A percentile compares a stretch with the other conserved stretches of the same genome.
phyloP scores from a whole-genome alignment of 2,888 invertebrate genomes.

The Pammene aurita region DNA sequence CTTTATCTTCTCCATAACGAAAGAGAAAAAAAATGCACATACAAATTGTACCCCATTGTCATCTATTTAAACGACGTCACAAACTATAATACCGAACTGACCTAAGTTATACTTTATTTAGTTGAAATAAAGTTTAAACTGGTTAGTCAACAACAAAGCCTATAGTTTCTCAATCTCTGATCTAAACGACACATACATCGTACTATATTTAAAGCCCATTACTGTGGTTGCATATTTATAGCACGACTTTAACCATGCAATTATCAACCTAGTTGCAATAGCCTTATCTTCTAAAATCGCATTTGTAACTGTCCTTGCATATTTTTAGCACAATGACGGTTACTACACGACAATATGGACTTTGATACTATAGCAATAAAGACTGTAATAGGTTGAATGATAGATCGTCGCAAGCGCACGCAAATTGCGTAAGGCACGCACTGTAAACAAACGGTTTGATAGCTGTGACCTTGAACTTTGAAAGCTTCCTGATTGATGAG shows the following conservation, averaged over 20 bases:
- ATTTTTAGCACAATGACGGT: conserved; percentile 19
- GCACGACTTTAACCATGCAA: conserved; percentile 10
- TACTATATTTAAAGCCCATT: conserved; percentile 33
- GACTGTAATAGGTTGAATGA: not conserved
- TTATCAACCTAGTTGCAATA: not conserved
- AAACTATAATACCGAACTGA: too few relatives aligned
- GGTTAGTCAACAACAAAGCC: not conserved
- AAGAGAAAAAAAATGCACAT: too few relatives aligned
- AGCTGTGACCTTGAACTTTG: conserved; percentile 39
- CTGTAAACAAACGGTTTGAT: conserved; percentile 40
- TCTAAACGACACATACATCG: conserved; percentile 30
- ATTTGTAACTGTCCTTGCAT: not conserved
- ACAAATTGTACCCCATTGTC: too few relatives aligned
- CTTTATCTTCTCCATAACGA: too few relatives aligned
- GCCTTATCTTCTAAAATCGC: not conserved
- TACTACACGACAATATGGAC: not conserved
- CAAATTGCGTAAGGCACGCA: conserved; percentile 38
- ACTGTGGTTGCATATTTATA: conserved; percentile 37
- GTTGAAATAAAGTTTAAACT: too few relatives aligned
- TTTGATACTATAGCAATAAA: not conserved
- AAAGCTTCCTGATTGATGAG: conserved; percentile 23
- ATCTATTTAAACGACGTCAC: too few relatives aligned
- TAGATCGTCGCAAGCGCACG: conserved; percentile 24
- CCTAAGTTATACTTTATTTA: too few relatives aligned
- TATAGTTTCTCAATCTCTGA: conserved; percentile 18